A percentile compares a stretch with the other conserved stretches of the same genome.
phyloP scores from a whole-genome alignment of 2,113 vertebrate species.

The Toxotes jaculatrix region DNA sequence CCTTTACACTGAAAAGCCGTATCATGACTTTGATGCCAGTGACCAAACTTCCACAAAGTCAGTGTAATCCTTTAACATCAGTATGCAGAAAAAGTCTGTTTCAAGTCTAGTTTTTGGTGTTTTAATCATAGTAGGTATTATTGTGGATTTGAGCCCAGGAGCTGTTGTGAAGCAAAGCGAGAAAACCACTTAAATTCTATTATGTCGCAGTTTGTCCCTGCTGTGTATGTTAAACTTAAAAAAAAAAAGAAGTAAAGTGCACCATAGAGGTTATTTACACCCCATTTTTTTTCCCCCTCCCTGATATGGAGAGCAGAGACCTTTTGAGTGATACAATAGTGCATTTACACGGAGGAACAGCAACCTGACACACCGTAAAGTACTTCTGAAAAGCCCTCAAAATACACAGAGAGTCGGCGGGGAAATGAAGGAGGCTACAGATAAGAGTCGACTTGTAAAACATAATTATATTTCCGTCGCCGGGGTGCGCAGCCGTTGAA shows the following conservation, averaged over 20 bases:
- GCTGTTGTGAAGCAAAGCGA: slow-evolving; percentile 35
- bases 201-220: slow-evolving; percentile 34
- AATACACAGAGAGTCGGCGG: slow-evolving; percentile 64
- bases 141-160: slow-evolving; percentile 29
- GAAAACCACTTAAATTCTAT: slow-evolving; percentile 54
- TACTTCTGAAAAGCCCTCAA: slow-evolving; percentile 78
- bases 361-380: slow-evolving; percentile 77
- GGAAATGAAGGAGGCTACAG: slow-evolving; percentile 78
- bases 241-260: slow-evolving; percentile 20
- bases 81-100: not conserved
- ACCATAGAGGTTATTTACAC: slow-evolving; percentile 67
- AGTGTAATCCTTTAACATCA: not conserved
- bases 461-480: slow-evolving; percentile 84
- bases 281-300: slow-evolving; percentile 4
- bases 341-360: slow-evolving; percentile 70
- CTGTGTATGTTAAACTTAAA: slow-evolving; percentile 14
- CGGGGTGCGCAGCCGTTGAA: slow-evolving; percentile 73
- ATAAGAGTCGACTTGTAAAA: slow-evolving; percentile 84
- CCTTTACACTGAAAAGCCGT: too few relatives aligned
- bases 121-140: not conserved
- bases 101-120: not conserved
- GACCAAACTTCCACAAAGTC: not conserved
- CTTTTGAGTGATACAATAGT: slow-evolving; percentile 77
- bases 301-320: slow-evolving; percentile 59
- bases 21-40: too few relatives aligned